Percentiles rank a stretch among this genome's conserved stretches.
Conservation (phyloP, 2,113 vertebrate species). For the Seriola aureovittata region DNA sequence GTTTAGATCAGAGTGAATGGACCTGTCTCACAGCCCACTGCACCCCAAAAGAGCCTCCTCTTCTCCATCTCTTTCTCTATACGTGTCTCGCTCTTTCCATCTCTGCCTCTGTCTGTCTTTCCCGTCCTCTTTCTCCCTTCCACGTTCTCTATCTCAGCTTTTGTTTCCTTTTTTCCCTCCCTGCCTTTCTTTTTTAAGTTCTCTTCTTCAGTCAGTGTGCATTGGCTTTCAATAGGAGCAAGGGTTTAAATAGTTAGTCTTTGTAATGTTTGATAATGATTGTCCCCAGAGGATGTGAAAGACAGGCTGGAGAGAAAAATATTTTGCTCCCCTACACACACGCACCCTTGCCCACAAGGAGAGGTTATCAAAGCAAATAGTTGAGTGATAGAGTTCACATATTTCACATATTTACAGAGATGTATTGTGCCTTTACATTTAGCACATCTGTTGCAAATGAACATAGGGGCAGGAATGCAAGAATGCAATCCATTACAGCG, state of each 20-base stretch:
- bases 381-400: not conserved
- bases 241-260: conserved; percentile 80
- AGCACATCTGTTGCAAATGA: not conserved
- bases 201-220: conserved; percentile 59
- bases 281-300: conserved; percentile 69
- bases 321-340: conserved; percentile 31
- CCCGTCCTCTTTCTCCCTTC: conserved; percentile 65
- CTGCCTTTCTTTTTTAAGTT: conserved; percentile 55
- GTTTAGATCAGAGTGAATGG: conserved; percentile 82
- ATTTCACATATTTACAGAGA: not conserved
- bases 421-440: not conserved
- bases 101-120: conserved; percentile 63
- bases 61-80: conserved; percentile 67
- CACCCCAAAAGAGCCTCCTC: conserved; percentile 81
- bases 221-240: conserved; percentile 74
- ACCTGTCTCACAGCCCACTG: conserved; percentile 86
- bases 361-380: conserved; percentile 8
- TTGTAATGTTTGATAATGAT: conserved; percentile 80
- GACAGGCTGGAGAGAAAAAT: conserved; percentile 38
- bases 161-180: conserved; percentile 64
- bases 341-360: conserved; percentile 5
- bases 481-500: not conserved
- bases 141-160: conserved; percentile 62
- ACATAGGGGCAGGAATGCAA: not conserved
- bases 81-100: conserved; percentile 56